Percentiles rank a stretch among this genome's conserved stretches.
Evolutionary conservation across 2,888 invertebrate species (phyloP).

Genomic region (Hirtodrosophila histrioides): DNA sequence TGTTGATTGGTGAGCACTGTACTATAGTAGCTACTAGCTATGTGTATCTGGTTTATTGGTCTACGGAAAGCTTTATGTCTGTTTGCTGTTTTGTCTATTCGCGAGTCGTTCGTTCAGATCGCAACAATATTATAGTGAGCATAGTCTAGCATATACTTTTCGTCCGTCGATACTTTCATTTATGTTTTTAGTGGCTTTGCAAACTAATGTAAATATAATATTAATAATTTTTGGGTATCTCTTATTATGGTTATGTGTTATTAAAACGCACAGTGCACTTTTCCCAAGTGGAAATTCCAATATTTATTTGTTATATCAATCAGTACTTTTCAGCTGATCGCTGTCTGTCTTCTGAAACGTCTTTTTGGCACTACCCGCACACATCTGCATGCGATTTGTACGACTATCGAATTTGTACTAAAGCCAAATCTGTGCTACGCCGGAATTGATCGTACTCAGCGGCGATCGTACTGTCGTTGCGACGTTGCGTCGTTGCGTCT

Average conservation of each 20-base stretch:
- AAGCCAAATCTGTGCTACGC: conserved; percentile 61
- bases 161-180: no score
- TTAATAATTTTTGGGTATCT: conserved; percentile 18
- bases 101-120: no score
- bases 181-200: background rate
- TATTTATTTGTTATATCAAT: conserved; percentile 69
- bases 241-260: conserved; percentile 32
- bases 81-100: no score
- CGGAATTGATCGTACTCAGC: conserved; percentile 28
- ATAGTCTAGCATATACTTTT: no score
- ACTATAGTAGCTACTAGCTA: no score
- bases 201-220: conserved; percentile 27
- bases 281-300: conserved; percentile 51
- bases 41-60: no score
- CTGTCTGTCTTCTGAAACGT: conserved; percentile 24
- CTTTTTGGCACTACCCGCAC: conserved; percentile 50
- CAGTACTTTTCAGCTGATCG: conserved; percentile 50
- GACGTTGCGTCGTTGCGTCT: no score
- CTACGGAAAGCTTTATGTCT: no score
- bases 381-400: conserved; percentile 64
- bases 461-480: conserved; percentile 7
- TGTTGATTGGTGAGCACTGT: no score
- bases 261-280: conserved; percentile 58
- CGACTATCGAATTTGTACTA: conserved; percentile 74
- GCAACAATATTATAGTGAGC: no score